These are phyloP conservation scores for Alfaro cultratus DNA, from an alignment of 2,797 vertebrate species.

Conservation along the genomic window DNA sequence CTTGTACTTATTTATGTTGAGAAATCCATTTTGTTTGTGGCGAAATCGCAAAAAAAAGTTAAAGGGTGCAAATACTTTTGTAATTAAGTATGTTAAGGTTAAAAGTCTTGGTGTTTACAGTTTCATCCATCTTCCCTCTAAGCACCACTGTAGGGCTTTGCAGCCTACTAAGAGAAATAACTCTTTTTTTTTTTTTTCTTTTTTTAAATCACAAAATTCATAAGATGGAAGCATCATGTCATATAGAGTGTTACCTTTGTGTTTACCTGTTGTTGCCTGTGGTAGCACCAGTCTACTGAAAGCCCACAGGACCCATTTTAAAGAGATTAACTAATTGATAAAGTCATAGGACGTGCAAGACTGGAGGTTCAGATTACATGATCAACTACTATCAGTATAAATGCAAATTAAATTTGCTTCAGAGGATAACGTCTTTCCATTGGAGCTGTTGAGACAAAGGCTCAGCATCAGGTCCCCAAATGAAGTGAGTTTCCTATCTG, in stretches of 20 bases:
- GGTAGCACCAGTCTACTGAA: background rate
- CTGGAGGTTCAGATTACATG: slow-evolving; percentile 1
- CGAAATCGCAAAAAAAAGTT: background rate
- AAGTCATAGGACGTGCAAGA: background rate
- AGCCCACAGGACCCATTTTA: background rate
- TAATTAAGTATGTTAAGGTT: background rate
- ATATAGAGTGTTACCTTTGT: background rate
- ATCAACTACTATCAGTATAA: background rate
- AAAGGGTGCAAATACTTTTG: background rate
- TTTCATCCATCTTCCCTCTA: background rate
- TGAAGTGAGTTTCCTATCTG: slow-evolving; percentile 55
- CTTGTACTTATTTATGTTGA: background rate
- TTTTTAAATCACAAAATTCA: background rate
- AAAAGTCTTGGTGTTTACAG: background rate
- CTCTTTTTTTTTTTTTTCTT: too few relatives aligned
- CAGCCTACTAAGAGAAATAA: background rate
- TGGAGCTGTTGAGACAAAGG: slow-evolving; percentile 14
- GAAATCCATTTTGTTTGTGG: background rate
- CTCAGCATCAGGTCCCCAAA: slow-evolving; percentile 30
- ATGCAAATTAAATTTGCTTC: background rate
- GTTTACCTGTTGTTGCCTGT: background rate
- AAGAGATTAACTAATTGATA: slow-evolving; percentile 1
- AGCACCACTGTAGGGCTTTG: background rate
- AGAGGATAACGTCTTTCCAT: slow-evolving; percentile 17
- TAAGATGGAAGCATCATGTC: background rate